Evolutionary conservation across 2,888 invertebrate genomes (phyloP).

Genomic region (Cryptus viduatorius): DNA sequence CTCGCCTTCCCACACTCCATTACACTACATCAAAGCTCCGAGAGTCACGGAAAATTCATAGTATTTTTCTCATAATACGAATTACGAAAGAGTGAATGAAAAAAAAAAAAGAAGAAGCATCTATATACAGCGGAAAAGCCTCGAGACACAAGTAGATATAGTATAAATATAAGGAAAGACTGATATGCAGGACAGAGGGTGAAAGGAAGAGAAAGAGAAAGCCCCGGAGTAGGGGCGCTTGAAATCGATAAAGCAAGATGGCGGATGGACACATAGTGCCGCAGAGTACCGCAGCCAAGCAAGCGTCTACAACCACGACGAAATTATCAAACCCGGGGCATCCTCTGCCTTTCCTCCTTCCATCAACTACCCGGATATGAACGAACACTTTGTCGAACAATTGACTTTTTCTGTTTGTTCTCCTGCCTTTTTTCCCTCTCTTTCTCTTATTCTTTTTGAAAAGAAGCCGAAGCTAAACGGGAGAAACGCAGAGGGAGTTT

Average conservation of each 20-base stretch:
- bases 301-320: conserved; percentile 71
- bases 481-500: not conserved
- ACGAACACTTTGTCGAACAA: conserved; percentile 35
- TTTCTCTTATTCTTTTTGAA: not conserved
- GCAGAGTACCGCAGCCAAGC: conserved; percentile 82
- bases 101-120: not conserved
- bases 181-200: conserved; percentile 69
- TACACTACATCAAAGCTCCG: conserved; percentile 11
- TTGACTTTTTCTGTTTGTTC: conserved; percentile 10
- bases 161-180: conserved; percentile 20
- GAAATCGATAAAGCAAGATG: conserved; percentile 80
- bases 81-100: conserved; percentile 38
- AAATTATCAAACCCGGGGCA: conserved; percentile 75
- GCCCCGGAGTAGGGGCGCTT: conserved; percentile 64
- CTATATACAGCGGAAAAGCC: not conserved
- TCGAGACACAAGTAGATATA: not conserved
- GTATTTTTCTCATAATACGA: conserved; percentile 11
- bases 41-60: not conserved
- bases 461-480: not conserved
- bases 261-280: conserved; percentile 79
- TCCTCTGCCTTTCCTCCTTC: conserved; percentile 3
- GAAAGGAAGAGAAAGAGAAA: conserved; percentile 74
- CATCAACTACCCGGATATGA: conserved; percentile 52
- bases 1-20: conserved; percentile 33
- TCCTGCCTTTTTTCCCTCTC: not conserved